Percentiles rank a stretch among this genome's conserved stretches.
phyloP scores from a whole-genome alignment of 2,797 vertebrate species.

The Tenualosa thibaudeaui region DNA sequence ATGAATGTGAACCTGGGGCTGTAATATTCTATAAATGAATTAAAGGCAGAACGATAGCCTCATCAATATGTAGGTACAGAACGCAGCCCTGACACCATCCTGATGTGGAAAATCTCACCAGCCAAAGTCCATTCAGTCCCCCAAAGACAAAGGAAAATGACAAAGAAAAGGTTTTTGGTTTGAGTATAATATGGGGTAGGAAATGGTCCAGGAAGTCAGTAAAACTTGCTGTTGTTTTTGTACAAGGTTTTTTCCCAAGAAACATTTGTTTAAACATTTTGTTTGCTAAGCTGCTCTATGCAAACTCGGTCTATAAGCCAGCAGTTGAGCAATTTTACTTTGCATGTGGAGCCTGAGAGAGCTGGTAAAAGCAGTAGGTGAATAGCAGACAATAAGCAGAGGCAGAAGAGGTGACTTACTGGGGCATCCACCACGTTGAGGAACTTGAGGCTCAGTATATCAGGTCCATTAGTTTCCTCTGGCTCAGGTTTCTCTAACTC shows the following conservation, averaged over 20 bases:
- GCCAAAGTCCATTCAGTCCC: too few relatives aligned
- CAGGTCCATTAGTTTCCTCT: constrained; percentile 11
- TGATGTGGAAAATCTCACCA: too few relatives aligned
- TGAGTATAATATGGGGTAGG: too few relatives aligned
- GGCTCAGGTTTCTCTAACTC: background rate
- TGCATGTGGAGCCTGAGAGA: background rate
- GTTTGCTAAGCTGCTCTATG: background rate
- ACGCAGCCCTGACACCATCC: background rate
- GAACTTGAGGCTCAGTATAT: constrained; percentile 43
- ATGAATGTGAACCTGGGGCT: background rate
- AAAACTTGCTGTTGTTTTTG: too few relatives aligned
- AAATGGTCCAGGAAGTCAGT: too few relatives aligned
- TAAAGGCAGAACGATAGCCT: background rate
- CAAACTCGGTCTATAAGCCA: background rate
- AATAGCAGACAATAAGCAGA: background rate
- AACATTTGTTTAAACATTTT: background rate
- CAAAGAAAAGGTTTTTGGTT: too few relatives aligned
- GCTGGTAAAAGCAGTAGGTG: background rate
- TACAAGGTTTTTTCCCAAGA: background rate
- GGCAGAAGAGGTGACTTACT: constrained; percentile 28
- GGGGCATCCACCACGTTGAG: constrained; percentile 32
- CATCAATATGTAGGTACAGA: background rate
- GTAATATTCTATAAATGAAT: constrained; percentile 1
- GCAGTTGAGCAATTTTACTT: background rate
- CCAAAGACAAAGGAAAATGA: too few relatives aligned